Evolutionary conservation across 2,113 vertebrate species (phyloP).

Genomic region (Ceratotherium simum): DNA sequence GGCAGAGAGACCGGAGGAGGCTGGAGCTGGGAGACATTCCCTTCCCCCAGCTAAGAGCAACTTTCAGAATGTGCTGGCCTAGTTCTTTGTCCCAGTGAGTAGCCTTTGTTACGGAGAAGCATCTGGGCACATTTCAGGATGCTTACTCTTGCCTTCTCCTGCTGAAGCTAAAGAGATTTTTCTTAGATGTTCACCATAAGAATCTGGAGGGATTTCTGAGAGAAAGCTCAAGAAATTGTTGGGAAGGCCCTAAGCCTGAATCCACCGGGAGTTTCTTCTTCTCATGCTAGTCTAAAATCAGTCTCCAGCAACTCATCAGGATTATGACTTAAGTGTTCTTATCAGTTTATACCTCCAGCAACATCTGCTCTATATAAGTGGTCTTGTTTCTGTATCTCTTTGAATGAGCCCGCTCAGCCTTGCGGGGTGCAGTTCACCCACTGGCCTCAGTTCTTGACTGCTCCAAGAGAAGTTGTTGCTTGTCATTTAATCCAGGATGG

Average conservation of each 20-base stretch:
- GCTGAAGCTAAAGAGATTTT: not conserved
- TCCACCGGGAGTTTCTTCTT: not conserved
- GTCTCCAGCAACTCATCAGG: not conserved
- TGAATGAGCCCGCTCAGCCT: too few species aligned
- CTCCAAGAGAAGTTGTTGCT: not conserved
- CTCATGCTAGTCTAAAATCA: not conserved
- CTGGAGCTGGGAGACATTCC: not conserved
- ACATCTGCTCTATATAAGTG: not conserved
- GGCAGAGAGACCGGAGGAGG: not conserved
- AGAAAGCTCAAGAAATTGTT: not conserved
- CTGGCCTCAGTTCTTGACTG: not conserved
- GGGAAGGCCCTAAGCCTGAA: not conserved
- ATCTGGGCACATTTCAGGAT: not conserved
- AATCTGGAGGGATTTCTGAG: not conserved
- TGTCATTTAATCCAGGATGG: not conserved
- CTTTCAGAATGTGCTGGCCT: not conserved
- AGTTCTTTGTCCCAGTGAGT: not conserved
- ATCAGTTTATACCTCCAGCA: not conserved
- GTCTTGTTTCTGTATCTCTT: not conserved
- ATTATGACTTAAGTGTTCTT: not conserved
- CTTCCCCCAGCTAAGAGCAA: too few species aligned
- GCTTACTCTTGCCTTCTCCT: not conserved
- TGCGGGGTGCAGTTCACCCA: not conserved
- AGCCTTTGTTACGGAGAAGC: not conserved
- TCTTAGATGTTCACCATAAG: not conserved